Conservation (phyloP, 2,113 vertebrate species). For the Scolopax mira region DNA sequence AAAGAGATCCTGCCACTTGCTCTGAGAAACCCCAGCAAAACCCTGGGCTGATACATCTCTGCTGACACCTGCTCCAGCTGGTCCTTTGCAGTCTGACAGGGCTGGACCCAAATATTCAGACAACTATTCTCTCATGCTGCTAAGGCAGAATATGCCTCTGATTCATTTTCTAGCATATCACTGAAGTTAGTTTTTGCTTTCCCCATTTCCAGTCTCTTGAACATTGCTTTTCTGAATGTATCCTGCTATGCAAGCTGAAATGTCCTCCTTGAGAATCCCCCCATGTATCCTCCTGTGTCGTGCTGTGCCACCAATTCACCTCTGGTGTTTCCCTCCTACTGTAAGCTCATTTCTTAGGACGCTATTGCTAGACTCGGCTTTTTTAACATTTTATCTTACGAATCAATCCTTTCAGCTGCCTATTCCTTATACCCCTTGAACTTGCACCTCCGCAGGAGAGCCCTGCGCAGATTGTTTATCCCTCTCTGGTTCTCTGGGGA, state of each 20-base stretch:
- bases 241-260: not conserved
- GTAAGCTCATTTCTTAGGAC: not conserved
- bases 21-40: slow-evolving; percentile 51
- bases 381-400: not conserved
- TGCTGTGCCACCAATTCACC: not conserved
- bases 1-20: slow-evolving; percentile 72
- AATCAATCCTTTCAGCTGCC: not conserved
- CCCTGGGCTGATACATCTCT: slow-evolving; percentile 33
- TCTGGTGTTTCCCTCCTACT: not conserved
- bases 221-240: not conserved
- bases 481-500: not conserved
- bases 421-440: not conserved
- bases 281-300: not conserved
- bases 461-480: not conserved
- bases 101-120: not conserved
- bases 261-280: not conserved
- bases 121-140: not conserved
- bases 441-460: not conserved
- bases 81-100: slow-evolving; percentile 43
- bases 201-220: not conserved
- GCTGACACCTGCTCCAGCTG: slow-evolving; percentile 73
- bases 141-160: not conserved
- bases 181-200: not conserved
- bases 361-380: not conserved
- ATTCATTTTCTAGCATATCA: not conserved